Evolutionary conservation across 2,888 invertebrate species (phyloP), one percentile per base, ranked within the genome.

Genomic region (Cephus sareptanus): DNA sequence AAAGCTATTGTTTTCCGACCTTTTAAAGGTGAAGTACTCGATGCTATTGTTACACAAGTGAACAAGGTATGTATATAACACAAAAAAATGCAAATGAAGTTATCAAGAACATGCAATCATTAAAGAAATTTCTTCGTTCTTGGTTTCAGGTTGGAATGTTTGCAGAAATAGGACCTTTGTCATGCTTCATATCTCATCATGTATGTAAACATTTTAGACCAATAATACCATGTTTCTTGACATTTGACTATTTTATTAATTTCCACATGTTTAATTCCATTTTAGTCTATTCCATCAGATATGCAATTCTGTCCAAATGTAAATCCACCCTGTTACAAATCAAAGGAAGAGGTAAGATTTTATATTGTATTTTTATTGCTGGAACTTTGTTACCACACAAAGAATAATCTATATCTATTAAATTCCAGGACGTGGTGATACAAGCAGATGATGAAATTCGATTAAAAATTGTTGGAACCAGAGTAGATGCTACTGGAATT

Each of bases 291-390:
- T 87, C 99, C 99, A 76, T 97, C 98, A 31, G 99, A 99, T 91
- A 99, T 99, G 98, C 98, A 99, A 91, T 99, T 99, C 92, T 99
- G 99, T 92, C 98, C 99, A 0, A 98, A 98, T 91, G 96, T 98
- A 56, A 98, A 97, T 91, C 99, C 99, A 30, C 98, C 98, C 0
- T 99, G 99, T 91, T 99, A 99, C 91, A 99, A 99, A 93, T 98
- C 98, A 31, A 98, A 98, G 93, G 98, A 99, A 92, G 99, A 99
- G 92, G 94, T 94, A 91, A 87, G 87, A 83, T 73, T 70, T 34
- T 71, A 56, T 69, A 6, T 56, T 9, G 2, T 23, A 56, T 23
- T 56, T 23, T 56, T 56, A 56, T 23, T 56, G 23, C 56, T 9
- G 9, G 6, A 23, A 56, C 56, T 56, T 56, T 56, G 1, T 56